These are phyloP conservation scores for Dendrolimus houi DNA, from an alignment of 2,888 invertebrate genomes.

Conservation along the genomic window DNA sequence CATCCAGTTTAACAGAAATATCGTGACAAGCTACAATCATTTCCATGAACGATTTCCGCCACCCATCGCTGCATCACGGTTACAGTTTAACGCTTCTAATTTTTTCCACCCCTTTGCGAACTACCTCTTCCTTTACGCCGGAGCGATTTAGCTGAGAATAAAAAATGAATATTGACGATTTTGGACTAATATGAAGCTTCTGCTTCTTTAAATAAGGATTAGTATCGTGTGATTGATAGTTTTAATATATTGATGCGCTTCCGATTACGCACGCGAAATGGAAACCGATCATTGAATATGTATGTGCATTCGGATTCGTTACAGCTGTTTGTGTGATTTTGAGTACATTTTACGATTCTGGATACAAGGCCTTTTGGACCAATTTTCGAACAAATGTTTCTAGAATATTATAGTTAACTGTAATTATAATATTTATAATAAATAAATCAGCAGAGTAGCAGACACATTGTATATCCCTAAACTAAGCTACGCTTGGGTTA, in stretches of 20 bases:
- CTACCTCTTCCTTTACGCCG: conserved; percentile 51
- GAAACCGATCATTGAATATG: conserved; percentile 72
- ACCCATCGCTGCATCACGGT: background rate
- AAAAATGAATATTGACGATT: conserved; percentile 30
- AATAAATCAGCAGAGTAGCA: no score
- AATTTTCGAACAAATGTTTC: conserved; percentile 5
- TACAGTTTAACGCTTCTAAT: conserved; percentile 20
- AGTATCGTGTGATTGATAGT: conserved; percentile 31
- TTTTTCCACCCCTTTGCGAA: conserved; percentile 34
- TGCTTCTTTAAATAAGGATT: conserved; percentile 25
- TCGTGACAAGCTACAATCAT: background rate
- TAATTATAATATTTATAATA: no score
- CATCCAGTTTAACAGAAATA: no score
- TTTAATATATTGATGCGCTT: conserved; percentile 42
- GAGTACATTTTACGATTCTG: no score
- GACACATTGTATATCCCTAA: no score
- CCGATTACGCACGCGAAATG: conserved; percentile 69
- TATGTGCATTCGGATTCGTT: conserved; percentile 31
- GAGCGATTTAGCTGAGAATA: conserved; percentile 59
- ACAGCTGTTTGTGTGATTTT: no score
- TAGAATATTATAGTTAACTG: no score
- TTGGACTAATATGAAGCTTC: conserved; percentile 19
- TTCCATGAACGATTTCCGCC: background rate
- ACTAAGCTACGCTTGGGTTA: no score
- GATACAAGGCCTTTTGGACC: conserved; percentile 15